These are phyloP conservation scores for Danaus melanippus DNA, from an alignment of 1,140 invertebrate species.

Conservation along the genomic window DNA sequence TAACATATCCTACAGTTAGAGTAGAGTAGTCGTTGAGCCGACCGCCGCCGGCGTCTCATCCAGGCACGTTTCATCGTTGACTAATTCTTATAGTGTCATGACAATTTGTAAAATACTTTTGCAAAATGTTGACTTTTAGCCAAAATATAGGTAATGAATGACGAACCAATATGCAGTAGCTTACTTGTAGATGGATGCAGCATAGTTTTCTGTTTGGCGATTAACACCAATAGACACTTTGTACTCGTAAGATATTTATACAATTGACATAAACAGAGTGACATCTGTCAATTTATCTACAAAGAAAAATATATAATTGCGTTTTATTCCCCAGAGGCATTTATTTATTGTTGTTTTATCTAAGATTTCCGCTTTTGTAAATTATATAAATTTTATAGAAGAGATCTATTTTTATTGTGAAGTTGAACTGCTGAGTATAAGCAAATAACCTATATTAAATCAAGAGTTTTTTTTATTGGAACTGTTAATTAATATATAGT, in stretches of 20 bases:
- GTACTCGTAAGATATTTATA: constrained; percentile 70
- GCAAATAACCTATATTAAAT: constrained; percentile 50
- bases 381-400: constrained; percentile 72
- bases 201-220: constrained; percentile 68
- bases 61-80: constrained; percentile 62
- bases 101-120: constrained; percentile 70
- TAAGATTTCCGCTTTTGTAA: constrained; percentile 67
- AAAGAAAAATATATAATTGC: constrained; percentile 47
- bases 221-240: constrained; percentile 70
- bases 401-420: constrained; percentile 72
- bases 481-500: constrained; percentile 63
- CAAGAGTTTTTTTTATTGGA: constrained; percentile 58
- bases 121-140: constrained; percentile 71
- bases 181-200: constrained; percentile 67
- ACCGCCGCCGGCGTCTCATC: constrained; percentile 41
- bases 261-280: constrained; percentile 64
- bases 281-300: constrained; percentile 63
- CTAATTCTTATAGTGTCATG: constrained; percentile 70
- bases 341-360: constrained; percentile 68
- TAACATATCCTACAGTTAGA: constrained; percentile 54
- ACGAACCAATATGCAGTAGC: constrained; percentile 71
- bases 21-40: constrained; percentile 36
- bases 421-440: constrained; percentile 62
- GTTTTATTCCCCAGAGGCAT: constrained; percentile 65
- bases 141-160: constrained; percentile 70